Conservation (phyloP, 2,888 invertebrate genomes). For the Tachina grossa region DNA sequence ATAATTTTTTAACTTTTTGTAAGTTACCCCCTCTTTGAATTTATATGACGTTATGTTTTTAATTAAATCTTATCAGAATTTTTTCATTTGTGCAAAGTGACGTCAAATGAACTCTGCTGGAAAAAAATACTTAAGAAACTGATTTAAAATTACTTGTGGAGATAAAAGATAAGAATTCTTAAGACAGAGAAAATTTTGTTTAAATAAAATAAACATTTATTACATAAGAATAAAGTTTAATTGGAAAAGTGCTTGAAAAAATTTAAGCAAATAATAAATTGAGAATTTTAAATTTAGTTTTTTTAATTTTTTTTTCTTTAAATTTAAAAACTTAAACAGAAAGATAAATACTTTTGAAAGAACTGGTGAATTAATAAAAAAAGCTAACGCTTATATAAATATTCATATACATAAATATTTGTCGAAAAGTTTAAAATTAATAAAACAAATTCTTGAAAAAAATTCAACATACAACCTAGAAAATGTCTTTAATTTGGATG, state of each 20-base stretch:
- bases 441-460: background rate
- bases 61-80: too few relatives aligned
- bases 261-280: too few relatives aligned
- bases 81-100: too few relatives aligned
- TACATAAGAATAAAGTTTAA: background rate
- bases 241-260: too few relatives aligned
- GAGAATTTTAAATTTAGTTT: too few relatives aligned
- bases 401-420: background rate
- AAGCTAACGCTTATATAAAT: background rate
- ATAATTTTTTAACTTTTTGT: too few relatives aligned
- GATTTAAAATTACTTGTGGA: background rate
- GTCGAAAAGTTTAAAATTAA: background rate
- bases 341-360: too few relatives aligned
- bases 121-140: background rate
- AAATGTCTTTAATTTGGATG: conserved; percentile 87
- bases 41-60: too few relatives aligned
- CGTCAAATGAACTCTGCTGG: too few relatives aligned
- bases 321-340: too few relatives aligned
- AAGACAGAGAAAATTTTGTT: background rate
- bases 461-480: background rate
- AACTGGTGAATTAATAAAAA: background rate
- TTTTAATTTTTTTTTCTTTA: too few relatives aligned
- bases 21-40: too few relatives aligned
- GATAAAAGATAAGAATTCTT: background rate
- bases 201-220: background rate